Evolutionary conservation across 2,797 vertebrate genomes (phyloP).

Genomic region (Steatocranus sp.): DNA sequence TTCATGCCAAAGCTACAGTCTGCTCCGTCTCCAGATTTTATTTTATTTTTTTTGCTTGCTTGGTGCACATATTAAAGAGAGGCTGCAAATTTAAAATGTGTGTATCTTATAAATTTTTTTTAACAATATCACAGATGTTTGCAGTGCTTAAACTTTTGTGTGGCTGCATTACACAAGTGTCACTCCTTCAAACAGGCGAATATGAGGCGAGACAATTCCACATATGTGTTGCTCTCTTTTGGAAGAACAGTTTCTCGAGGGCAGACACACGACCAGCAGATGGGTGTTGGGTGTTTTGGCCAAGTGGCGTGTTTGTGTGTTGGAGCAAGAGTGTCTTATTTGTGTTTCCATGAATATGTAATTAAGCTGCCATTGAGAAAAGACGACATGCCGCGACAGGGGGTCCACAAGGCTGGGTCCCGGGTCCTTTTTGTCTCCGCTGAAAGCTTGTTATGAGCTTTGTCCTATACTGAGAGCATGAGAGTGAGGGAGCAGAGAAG

Average conservation of each 20-base stretch:
- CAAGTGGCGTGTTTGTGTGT: slow-evolving; percentile 45
- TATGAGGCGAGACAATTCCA: neutral
- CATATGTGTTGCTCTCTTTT: neutral
- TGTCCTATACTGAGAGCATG: slow-evolving; percentile 7
- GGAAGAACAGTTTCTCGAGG: slow-evolving; percentile 31
- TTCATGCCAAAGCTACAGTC: slow-evolving; percentile 42
- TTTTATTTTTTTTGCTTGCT: neutral
- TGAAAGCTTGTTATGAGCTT: slow-evolving; percentile 44
- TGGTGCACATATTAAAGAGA: neutral
- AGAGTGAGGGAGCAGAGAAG: neutral
- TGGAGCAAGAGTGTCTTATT: slow-evolving; percentile 40
- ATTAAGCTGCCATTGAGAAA: slow-evolving; percentile 59
- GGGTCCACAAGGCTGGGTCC: slow-evolving; percentile 33
- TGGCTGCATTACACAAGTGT: neutral
- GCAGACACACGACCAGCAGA: slow-evolving; percentile 59
- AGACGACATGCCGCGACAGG: slow-evolving; percentile 39
- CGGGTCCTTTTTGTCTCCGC: slow-evolving; percentile 28
- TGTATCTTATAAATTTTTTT: neutral
- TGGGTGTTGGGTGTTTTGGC: slow-evolving; percentile 56
- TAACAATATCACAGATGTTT: neutral
- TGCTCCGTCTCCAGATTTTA: slow-evolving; percentile 27
- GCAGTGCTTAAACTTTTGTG: neutral
- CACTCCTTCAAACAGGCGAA: neutral
- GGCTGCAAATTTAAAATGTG: neutral
- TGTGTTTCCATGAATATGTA: slow-evolving; percentile 69